Evolutionary conservation across 2,888 invertebrate genomes (phyloP), one percentile per base, ranked within the genome.

Genomic region (Gymnocheta viridis): DNA sequence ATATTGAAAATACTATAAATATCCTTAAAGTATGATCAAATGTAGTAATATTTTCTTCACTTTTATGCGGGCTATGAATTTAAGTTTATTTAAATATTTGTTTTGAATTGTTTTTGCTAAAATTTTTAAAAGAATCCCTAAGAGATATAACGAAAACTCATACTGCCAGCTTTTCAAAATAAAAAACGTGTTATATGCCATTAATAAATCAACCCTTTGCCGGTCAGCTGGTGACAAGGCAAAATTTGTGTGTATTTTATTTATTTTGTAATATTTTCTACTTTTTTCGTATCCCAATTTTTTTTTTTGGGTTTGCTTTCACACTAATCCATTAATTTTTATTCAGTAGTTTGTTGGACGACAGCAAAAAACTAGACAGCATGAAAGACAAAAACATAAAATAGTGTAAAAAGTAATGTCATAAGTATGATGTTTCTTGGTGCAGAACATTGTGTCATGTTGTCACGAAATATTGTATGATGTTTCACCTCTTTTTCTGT

Each of bases 201-300:
- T 49, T 51, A 54, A 69, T 70, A 78, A 54, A 70, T 70, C 70
- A 78, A 62, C 41, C 32, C 41, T 22, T 17, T 24, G 44, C 41
- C 54, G 78, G 70, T 62, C 54, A 78, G 17, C 41, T 78, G 54
- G 62, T 70, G 62, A 54, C 62, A 78, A 62, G 24, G 67, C 22
- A 67, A 32, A 64, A 44, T 72, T 47, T 47, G 9, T 24, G 47
- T 9, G 7, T 49, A 35, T 0, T 60, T 7, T 35, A 54, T 32
- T 10, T 22, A 54, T 66, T 56, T 35, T 51, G n/a, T 47, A 54
- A 35, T 51, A 67, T 29, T 44, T 32, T 44, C 44, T 32, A 35
- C 44, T 7, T 41, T 67, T 58, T 17, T 27, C 14, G 10, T 56
- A 27, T 76, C 56, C 4, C 41, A 2, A 4, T 44, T 10, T 17